A percentile compares a stretch with the other conserved stretches of the same genome.
Conservation (phyloP, 1,140 invertebrate species). For the Scaptomyza hsui region DNA sequence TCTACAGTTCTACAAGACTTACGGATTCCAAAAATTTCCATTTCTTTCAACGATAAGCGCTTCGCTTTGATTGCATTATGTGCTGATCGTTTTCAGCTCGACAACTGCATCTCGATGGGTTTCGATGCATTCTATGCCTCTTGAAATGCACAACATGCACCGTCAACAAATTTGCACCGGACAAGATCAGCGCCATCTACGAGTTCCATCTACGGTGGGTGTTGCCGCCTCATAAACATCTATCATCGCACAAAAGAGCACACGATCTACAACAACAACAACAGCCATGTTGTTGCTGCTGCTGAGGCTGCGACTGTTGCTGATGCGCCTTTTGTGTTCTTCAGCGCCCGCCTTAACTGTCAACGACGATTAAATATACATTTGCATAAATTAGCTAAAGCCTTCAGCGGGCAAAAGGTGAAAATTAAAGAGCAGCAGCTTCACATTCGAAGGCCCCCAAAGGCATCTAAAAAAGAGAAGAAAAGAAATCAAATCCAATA, state of each 20-base stretch:
- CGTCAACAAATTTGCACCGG: conserved; percentile 75
- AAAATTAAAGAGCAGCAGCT: conserved; percentile 74
- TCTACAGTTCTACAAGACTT: background rate
- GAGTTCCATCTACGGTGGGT: conserved; percentile 72
- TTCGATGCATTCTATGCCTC: background rate
- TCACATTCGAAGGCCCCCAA: conserved; percentile 22
- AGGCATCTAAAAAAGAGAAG: conserved; percentile 32
- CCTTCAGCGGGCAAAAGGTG: conserved; percentile 54
- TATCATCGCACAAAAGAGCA: conserved; percentile 73
- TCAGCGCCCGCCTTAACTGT: conserved; percentile 75
- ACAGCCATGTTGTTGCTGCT: conserved; percentile 12
- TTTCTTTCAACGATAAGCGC: background rate
- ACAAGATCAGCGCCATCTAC: conserved; percentile 71
- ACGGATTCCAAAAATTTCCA: background rate
- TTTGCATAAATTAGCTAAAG: conserved; percentile 81
- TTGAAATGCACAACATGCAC: conserved; percentile 76
- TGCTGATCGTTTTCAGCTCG: background rate
- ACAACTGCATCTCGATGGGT: background rate
- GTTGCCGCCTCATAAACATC: conserved; percentile 79
- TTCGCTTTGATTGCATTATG: background rate
- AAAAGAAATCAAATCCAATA: conserved; percentile 72
- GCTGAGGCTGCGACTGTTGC: background rate
- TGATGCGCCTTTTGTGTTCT: conserved; percentile 39
- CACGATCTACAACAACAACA: conserved; percentile 36
- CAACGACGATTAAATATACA: conserved; percentile 82